phyloP scores from a whole-genome alignment of 2,888 invertebrate species.

The Andrena trimmerana region DNA sequence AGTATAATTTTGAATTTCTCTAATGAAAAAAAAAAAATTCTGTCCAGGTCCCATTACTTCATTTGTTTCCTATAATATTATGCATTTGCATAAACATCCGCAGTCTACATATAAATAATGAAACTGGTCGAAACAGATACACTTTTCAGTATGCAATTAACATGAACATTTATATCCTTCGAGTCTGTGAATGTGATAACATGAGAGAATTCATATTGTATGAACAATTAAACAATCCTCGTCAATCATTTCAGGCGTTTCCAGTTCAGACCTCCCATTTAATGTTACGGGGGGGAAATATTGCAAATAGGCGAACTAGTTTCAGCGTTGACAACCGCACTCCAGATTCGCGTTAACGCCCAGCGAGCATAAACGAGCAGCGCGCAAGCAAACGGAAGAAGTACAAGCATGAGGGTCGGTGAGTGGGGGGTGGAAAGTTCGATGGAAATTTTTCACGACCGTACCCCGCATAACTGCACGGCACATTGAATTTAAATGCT shows the following conservation, averaged over 20 bases:
- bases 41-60: too few species aligned
- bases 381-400: not conserved
- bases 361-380: not conserved
- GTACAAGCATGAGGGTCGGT: not conserved
- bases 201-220: not conserved
- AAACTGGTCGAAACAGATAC: not conserved
- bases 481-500: slow-evolving; percentile 23
- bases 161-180: not conserved
- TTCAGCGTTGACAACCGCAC: not conserved
- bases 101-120: not conserved
- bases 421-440: not conserved
- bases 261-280: not conserved
- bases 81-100: not conserved
- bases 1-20: too few species aligned
- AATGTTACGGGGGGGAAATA: not conserved
- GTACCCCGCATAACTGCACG: not conserved
- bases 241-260: not conserved
- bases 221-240: not conserved
- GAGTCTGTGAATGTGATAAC: not conserved
- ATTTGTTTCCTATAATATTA: too few species aligned
- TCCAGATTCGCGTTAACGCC: slow-evolving; percentile 16
- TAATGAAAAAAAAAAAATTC: too few species aligned
- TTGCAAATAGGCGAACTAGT: not conserved
- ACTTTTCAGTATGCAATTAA: not conserved
- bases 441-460: slow-evolving; percentile 26